Evolutionary conservation across 2,888 invertebrate species (phyloP), one percentile per base, ranked within the genome.

Genomic region (Dicyrtoma fusca): DNA sequence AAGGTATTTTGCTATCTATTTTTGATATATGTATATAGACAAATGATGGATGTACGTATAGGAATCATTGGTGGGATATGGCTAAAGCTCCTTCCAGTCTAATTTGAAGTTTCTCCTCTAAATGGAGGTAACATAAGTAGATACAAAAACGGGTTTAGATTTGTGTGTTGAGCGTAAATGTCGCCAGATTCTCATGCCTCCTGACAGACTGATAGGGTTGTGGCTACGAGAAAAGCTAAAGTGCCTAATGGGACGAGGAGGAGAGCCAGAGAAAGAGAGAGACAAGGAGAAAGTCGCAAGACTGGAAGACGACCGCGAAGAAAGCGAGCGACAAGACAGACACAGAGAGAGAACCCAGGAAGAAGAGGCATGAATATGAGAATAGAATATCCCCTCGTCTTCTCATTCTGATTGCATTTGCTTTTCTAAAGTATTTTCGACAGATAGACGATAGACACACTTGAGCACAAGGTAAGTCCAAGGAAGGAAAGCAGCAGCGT

Each of bases 191-290:
- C 61, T 59, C 26, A 47, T 65, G 65, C 34, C 47, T 49, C 45
- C 25, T 65, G 65, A 65, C 65, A 65, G 65, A 45, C 25, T 25
- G 49, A 21, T 19, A 19, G 62, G 65, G 23, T 26, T 65, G 65
- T n/a, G 65, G 51, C 49, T n/a, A 8, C 25, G 47, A 47, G 21
- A 47, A 23, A 49, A 45, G 25, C 21, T 64, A 47, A 23, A 64
- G 23, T 65, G 66, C 68, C 72, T 66, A 72, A 72, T 72, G 73
- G 68, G 69, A 68, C 68, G 62, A 69, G 26, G 65, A 59, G 47
- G 11, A 47, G 49, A 49, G 49, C 3, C 49, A 25, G 17, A 26
- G 17, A 34, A 19, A 42, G 61, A n/a, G 61, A 42, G n/a, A 34
- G 34, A 25, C 5, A 14, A 14, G 34, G 61, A 26, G 25, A 34